Evolutionary conservation across 2,113 vertebrate genomes (phyloP), one percentile per base, ranked within the genome.

Genomic region (Ophiodon elongatus): DNA sequence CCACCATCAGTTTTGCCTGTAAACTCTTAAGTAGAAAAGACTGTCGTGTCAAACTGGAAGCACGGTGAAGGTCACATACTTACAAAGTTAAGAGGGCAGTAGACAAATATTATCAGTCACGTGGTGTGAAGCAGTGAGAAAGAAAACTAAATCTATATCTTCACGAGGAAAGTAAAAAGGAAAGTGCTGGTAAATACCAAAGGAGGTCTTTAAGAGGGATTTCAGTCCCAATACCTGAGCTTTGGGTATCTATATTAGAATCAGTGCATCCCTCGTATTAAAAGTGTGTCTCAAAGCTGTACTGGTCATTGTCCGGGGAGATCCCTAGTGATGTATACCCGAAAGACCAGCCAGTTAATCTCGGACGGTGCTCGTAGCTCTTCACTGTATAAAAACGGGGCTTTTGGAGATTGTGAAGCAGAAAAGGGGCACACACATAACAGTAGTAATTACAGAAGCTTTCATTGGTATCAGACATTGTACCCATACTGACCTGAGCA

Each of bases 401-500:
- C 52, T 9, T 39, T n/a, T 19, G 5, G 29, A 52, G 15, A 21
- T 47, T 47, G 21, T 62, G 41, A 63, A 45, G 43, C 29, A 59
- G 9, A 25, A 37, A 37, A 63, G 33, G 25, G 21, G 2, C 14
- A 39, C 25, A 59, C 47, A 47, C 19, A 17, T 2, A 47, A 37
- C 39, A 29, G 25, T 25, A 4, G 43, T 63, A 31, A 67, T n/a
- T 25, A 35, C 19, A 57, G 8, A 3, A 50, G 29, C 23, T 45
- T 37, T 50, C 8, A 67, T 35, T 15, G 17, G 4, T 14, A 31
- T 65, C 9, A 54, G 25, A 33, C 21, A 63, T 4, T 14, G 21
- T 15, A 4, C 43, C 13, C 43, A 15, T 4, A 45, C 43, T 15
- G 43, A 45, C 43, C 97, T 99, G 98, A 85, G 98, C 96, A 92